These are phyloP conservation scores for Barypeithes pellucidus DNA, from an alignment of 2,888 invertebrate genomes.

Conservation along the genomic window DNA sequence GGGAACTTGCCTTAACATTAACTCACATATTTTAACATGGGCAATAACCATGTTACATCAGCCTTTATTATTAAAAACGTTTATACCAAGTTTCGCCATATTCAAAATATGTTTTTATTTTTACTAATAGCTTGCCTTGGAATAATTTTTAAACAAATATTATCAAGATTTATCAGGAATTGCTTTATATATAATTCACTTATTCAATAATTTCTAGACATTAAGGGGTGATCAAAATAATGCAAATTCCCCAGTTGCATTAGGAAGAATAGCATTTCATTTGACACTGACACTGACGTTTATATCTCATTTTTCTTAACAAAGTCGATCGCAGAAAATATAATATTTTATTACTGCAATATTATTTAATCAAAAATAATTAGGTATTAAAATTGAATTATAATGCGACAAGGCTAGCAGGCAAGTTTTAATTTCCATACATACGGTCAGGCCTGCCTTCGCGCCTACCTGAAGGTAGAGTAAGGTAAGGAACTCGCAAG, in stretches of 20 bases:
- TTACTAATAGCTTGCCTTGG: background rate
- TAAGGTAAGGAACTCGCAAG: too few species aligned
- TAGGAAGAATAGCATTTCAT: slow-evolving; percentile 22
- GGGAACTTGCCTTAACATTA: slow-evolving; percentile 54
- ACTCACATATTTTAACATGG: background rate
- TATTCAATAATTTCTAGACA: background rate
- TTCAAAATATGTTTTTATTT: background rate
- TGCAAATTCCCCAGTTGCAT: slow-evolving; percentile 54
- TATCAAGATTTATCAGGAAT: too few species aligned
- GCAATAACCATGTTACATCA: background rate
- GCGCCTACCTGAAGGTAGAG: too few species aligned
- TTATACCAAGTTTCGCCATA: background rate
- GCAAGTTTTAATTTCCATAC: too few species aligned
- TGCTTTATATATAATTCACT: too few species aligned
- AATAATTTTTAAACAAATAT: background rate
- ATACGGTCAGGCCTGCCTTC: too few species aligned
- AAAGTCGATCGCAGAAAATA: background rate
- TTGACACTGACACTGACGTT: too few species aligned
- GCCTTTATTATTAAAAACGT: background rate
- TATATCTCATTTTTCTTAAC: too few species aligned
- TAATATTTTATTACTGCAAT: too few species aligned
- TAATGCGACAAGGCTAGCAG: too few species aligned
- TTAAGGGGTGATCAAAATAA: slow-evolving; percentile 42
- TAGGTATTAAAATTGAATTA: too few species aligned
- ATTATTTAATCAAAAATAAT: too few species aligned